Percentiles rank a stretch among this genome's conserved stretches.
Evolutionary conservation across 2,888 invertebrate genomes (phyloP).

Genomic region (Hoplodrina ambigua): DNA sequence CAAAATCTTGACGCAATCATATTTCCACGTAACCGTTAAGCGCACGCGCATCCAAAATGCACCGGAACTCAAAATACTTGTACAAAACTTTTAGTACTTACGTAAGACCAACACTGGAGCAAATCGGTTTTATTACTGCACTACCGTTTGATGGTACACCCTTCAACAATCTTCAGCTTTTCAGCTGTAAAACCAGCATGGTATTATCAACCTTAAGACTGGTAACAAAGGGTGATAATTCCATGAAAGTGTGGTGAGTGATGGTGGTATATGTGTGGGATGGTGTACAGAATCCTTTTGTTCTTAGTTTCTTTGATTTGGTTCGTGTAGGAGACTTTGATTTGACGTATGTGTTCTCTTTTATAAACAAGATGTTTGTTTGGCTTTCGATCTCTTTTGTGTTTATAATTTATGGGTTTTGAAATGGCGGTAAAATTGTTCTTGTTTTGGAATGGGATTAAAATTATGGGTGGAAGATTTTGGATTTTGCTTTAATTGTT

Average conservation of each 20-base stretch:
- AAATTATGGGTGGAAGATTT: conserved; percentile 1
- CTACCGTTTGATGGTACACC: conserved; percentile 67
- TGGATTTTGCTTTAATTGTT: neutral
- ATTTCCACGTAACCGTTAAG: neutral
- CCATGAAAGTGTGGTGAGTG: neutral
- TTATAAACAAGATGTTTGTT: conserved; percentile 59
- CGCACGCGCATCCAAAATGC: conserved; percentile 15
- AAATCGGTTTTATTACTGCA: conserved; percentile 59
- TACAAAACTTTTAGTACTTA: conserved; percentile 42
- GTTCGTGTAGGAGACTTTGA: conserved; percentile 59
- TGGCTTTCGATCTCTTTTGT: conserved; percentile 56
- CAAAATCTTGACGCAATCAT: neutral
- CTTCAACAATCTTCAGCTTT: conserved; percentile 22
- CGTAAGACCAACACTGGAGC: conserved; percentile 44
- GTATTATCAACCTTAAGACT: neutral
- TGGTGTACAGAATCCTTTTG: conserved; percentile 66
- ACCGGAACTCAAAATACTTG: conserved; percentile 39
- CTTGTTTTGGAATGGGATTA: conserved; percentile 5
- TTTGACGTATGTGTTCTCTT: conserved; percentile 62
- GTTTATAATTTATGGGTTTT: conserved; percentile 57
- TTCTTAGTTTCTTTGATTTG: conserved; percentile 72
- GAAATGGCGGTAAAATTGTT: conserved; percentile 46
- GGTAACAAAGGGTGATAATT: neutral
- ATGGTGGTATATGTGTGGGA: conserved; percentile 19
- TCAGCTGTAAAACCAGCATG: neutral